Conservation (phyloP, 2,797 vertebrate genomes). For the Octomys mimax region DNA sequence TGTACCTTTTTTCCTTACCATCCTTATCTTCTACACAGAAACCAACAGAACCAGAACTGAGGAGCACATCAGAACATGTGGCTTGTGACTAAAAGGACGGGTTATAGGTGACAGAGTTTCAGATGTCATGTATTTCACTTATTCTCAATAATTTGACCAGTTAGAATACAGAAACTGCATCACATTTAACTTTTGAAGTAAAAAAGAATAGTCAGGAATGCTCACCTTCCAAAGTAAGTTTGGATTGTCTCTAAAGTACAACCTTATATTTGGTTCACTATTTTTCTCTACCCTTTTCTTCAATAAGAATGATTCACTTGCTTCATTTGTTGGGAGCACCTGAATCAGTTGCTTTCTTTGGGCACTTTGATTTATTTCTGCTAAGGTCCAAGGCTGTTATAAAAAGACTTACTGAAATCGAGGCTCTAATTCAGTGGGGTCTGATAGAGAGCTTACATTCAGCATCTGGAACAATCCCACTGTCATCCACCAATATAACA, state of each 20-base stretch:
- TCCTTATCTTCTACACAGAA: slow-evolving; percentile 17
- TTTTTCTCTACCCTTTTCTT: slow-evolving; percentile 60
- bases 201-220: slow-evolving; percentile 39
- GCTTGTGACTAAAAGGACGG: slow-evolving; percentile 36
- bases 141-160: slow-evolving; percentile 53
- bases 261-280: slow-evolving; percentile 57
- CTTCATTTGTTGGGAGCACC: slow-evolving; percentile 61
- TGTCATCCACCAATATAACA: slow-evolving; percentile 66
- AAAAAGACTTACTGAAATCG: slow-evolving; percentile 63
- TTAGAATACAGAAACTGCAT: slow-evolving; percentile 29
- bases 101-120: neutral
- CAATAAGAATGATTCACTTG: slow-evolving; percentile 56
- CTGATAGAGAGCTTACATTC: slow-evolving; percentile 64
- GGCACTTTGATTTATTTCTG: slow-evolving; percentile 66
- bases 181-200: slow-evolving; percentile 27
- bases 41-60: slow-evolving; percentile 66
- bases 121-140: neutral
- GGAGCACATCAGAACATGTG: neutral
- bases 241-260: slow-evolving; percentile 58
- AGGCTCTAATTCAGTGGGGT: slow-evolving; percentile 70
- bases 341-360: slow-evolving; percentile 72
- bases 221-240: neutral
- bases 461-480: slow-evolving; percentile 62
- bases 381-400: slow-evolving; percentile 51
- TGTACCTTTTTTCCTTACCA: neutral